Percentiles rank a stretch among this genome's conserved stretches.
phyloP scores from a whole-genome alignment of 2,797 vertebrate genomes.

The Pangasius mekongensis region DNA sequence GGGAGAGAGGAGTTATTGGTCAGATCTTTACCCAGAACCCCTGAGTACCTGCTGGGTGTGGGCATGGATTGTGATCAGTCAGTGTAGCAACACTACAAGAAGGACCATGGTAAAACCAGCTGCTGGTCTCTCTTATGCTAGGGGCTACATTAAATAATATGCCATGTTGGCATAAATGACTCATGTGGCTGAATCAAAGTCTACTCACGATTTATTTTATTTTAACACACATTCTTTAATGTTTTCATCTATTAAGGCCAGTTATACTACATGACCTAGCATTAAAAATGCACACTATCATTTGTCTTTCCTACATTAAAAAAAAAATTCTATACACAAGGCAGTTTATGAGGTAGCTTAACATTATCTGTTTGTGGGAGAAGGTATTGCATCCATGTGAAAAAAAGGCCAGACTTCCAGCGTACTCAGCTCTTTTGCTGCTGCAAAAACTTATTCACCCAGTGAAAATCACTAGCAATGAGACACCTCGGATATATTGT shows the following conservation, averaged over 20 bases:
- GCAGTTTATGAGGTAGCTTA: constrained; percentile 23
- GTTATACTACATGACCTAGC: not conserved
- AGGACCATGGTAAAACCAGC: not conserved
- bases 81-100: constrained; percentile 4
- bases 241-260: not conserved
- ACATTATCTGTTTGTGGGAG: constrained; percentile 35
- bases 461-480: not conserved
- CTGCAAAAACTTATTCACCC: constrained; percentile 9
- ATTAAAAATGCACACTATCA: not conserved
- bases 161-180: not conserved
- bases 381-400: not conserved
- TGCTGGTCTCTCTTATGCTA: constrained; percentile 13
- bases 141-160: not conserved
- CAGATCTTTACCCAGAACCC: constrained; percentile 25
- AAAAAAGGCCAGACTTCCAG: constrained; percentile 23
- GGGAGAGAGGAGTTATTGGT: not conserved
- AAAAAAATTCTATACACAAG: constrained; percentile 19
- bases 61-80: constrained; percentile 18
- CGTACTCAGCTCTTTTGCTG: constrained; percentile 14
- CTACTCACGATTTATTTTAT: no score
- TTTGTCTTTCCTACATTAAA: not conserved
- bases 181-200: not conserved
- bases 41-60: constrained; percentile 27
- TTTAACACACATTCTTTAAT: not conserved
- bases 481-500: not conserved